Base-by-base conservation (phyloP, 2,797 vertebrate genomes). In the Apodemus agrarius region DNA sequence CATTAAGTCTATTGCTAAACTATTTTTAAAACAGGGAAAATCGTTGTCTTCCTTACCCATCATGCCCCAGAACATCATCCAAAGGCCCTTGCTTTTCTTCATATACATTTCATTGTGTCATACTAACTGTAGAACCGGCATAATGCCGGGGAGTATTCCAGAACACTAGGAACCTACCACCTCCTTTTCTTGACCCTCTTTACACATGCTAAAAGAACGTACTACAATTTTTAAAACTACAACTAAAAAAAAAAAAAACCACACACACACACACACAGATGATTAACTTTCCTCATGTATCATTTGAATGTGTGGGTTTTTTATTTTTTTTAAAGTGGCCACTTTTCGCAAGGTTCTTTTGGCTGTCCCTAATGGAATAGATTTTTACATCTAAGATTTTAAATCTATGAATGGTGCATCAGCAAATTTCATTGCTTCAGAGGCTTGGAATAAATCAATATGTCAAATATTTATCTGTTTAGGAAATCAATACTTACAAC, bases 401-500 rank as follows among this genome's bases (percentile, higher is more conserved):
- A n/a, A 67, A 85, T 57, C 12, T 59, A 75, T 67, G 43, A 16
- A 29, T 29, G 43, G 17, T 61, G 5, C 57, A 40, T 76, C n/a
- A 34, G 57, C 2, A 97, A 80, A 49, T 76, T 92, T 31, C 63
- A 95, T 59, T 80, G 83, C 24, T n/a, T 93, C 63, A 61, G 72
- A 92, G 43, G 16, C 49, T 61, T 76, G 34, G 82, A 97, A 78
- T 78, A 92, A 91, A 96, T n/a, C 72, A 69, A 82, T 63, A 34
- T 34, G 87, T 84, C 80, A 81, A 78, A 91, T 81, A 72, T 54
- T 90, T 93, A 65, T 67, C 52, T 81, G 81, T 59, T 92, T n/a
- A 57, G 85, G 37, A 90, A 49, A 14, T 24, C 12, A 80, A 63
- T 97, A 99, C 63, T 99, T 98, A 99, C 99, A 99, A 98, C 84